Evolutionary conservation across 1,140 invertebrate species (phyloP).

Genomic region (Gonioctena quinquepunctata): DNA sequence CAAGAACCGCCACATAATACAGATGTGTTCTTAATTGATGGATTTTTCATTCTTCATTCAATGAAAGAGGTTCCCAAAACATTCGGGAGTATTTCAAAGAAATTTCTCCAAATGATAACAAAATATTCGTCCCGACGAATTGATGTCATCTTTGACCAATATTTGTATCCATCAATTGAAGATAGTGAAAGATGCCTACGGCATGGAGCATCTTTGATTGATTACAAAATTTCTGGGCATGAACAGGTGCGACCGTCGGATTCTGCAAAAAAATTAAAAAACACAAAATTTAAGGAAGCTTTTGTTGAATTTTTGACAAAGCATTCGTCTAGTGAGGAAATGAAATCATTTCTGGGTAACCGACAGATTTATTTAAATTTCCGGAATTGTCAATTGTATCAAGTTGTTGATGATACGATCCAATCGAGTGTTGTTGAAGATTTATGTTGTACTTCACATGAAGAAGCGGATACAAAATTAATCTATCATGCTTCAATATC

Average conservation of each 20-base stretch:
- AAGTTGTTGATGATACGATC: background rate
- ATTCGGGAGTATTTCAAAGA: slow-evolving; percentile 17
- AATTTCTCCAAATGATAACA: background rate
- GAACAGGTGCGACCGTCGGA: background rate
- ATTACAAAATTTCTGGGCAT: slow-evolving; percentile 15
- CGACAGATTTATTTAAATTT: background rate
- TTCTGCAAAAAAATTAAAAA: background rate
- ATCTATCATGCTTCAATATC: background rate
- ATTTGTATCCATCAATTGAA: slow-evolving; percentile 27
- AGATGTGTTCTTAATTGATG: slow-evolving; percentile 25
- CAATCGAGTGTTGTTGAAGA: background rate
- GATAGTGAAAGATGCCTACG: slow-evolving; percentile 19
- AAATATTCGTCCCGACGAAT: background rate
- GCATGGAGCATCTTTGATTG: background rate
- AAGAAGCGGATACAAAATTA: background rate
- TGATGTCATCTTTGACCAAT: slow-evolving; percentile 24
- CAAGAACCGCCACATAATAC: slow-evolving; percentile 26
- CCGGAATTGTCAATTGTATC: background rate
- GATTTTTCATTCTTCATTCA: slow-evolving; percentile 11
- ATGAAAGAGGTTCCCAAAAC: slow-evolving; percentile 13
- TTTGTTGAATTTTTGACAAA: background rate
- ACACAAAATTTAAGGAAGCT: background rate
- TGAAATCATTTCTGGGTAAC: background rate
- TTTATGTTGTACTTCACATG: background rate
- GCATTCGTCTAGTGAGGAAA: background rate